Evolutionary conservation across 2,888 invertebrate genomes (phyloP).

Genomic region (Phymatocera aterrima): DNA sequence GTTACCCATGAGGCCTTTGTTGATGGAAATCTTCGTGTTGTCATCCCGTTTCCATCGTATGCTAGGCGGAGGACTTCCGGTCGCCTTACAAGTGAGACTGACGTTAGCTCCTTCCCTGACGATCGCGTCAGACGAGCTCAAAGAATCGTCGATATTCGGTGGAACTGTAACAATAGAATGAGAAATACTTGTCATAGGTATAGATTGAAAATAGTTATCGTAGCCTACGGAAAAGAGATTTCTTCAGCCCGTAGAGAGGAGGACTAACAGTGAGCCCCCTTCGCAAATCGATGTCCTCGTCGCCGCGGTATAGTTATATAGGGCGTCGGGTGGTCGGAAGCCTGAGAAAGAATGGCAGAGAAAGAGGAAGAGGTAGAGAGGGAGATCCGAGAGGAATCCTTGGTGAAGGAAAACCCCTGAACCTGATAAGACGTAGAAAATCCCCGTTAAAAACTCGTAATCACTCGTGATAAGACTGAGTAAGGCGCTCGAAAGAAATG

Average conservation of each 20-base stretch:
- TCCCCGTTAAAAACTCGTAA: slow-evolving; percentile 65
- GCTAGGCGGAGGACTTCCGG: slow-evolving; percentile 91
- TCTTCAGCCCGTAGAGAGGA: slow-evolving; percentile 47
- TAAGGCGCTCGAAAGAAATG: slow-evolving; percentile 56
- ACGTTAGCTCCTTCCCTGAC: slow-evolving; percentile 94
- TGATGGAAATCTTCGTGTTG: slow-evolving; percentile 90
- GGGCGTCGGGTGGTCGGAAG: too few species aligned
- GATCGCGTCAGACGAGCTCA: slow-evolving; percentile 94
- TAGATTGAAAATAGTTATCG: slow-evolving; percentile 12
- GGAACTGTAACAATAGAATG: slow-evolving; percentile 82
- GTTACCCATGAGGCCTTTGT: slow-evolving; percentile 87
- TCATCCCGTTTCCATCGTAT: slow-evolving; percentile 96
- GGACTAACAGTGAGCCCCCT: slow-evolving; percentile 49
- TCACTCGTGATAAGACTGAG: slow-evolving; percentile 64
- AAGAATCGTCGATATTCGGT: slow-evolving; percentile 93
- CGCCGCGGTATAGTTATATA: background rate
- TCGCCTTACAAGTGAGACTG: slow-evolving; percentile 91
- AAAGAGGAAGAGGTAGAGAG: background rate
- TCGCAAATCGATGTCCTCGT: slow-evolving; percentile 54
- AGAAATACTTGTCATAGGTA: too few species aligned
- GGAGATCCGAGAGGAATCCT: background rate
- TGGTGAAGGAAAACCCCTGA: background rate
- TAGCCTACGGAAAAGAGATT: slow-evolving; percentile 29
- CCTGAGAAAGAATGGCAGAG: slow-evolving; percentile 42
- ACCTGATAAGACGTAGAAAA: slow-evolving; percentile 51